Evolutionary conservation across 2,888 invertebrate species (phyloP), one percentile per base, ranked within the genome.

Genomic region (Phanerotoma sp.): DNA sequence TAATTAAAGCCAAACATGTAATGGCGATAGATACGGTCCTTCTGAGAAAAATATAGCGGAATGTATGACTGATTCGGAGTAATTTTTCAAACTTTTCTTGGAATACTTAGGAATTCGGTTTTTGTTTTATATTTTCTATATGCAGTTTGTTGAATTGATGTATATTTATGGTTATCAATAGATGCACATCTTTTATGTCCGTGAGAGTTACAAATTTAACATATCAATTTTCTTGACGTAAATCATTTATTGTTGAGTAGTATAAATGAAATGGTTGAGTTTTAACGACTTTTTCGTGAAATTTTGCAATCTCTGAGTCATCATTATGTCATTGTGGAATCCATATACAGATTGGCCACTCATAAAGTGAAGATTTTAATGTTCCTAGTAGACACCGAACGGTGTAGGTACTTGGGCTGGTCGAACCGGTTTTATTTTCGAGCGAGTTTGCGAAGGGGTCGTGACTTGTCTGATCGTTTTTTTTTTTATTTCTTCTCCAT

Each of bases 351-450:
- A 30, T 28, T 44, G 33, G 13, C 16, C 33, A 44, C 44, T 50
- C 49, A 44, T 54, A 54, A 54, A 54, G 20, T 42, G 35, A 25
- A 35, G 25, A 47, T 53, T 42, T 42, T 32, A 42, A 50, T 50
- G 50, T 50, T 42, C n/a, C 33, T 40, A 21, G 22, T 15, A 21
- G 47, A 37, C 22, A 37, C 37, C 21, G 20, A 18, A 25, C 25
- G 25, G 25, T 25, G 25, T 25, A n/a, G 25, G 25, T 25, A 25
- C 25, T 25, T 25, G 5, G 25, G 5, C 25, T 25, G 25, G 25
- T 25, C 18, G 16, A 38, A 54, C 54, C 54, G 54, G 54, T 54
- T 54, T 54, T 48, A 48, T 48, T 54, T 54, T 48, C 42, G 47
- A 47, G 40, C 25, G 28, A 51, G 35, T 53, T 53, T 47, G 20